Percentiles rank a stretch among this genome's conserved stretches.
Evolutionary conservation across 2,888 invertebrate genomes (phyloP).

Genomic region (Microplitis deprimator): DNA sequence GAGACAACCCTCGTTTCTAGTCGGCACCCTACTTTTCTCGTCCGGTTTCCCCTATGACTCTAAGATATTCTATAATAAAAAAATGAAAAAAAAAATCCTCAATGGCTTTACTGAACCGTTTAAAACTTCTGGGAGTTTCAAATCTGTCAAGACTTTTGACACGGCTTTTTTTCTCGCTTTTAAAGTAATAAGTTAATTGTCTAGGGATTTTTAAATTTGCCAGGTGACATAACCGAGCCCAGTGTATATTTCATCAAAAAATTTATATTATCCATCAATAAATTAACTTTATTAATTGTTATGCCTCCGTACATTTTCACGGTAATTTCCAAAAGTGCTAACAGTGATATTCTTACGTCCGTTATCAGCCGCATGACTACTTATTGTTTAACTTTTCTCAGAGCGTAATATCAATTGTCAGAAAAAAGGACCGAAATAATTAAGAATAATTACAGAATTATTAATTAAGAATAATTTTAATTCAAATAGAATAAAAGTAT

Average conservation of each 20-base stretch:
- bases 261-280: conserved; percentile 12
- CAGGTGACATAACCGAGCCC: neutral
- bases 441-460: too few relatives aligned
- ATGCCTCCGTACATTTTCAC: too few relatives aligned
- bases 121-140: conserved; percentile 21
- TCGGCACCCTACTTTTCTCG: conserved; percentile 31
- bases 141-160: conserved; percentile 26
- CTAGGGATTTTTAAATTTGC: conserved; percentile 5
- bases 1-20: conserved; percentile 41
- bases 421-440: too few relatives aligned
- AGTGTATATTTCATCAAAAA: neutral
- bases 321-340: too few relatives aligned
- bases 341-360: too few relatives aligned
- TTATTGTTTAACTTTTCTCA: too few relatives aligned
- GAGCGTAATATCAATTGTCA: too few relatives aligned
- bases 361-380: too few relatives aligned
- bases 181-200: conserved; percentile 11
- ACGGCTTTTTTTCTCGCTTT: conserved; percentile 2
- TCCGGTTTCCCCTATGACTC: conserved; percentile 22
- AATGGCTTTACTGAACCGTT: conserved; percentile 31
- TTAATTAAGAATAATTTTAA: too few relatives aligned
- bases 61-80: conserved; percentile 22
- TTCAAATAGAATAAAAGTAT: too few relatives aligned
- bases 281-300: neutral
- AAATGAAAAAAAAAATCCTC: conserved; percentile 29